Percentiles rank a stretch among this genome's conserved stretches.
Evolutionary conservation across 1,140 invertebrate genomes (phyloP).

Genomic region (Callitettix versicolor): DNA sequence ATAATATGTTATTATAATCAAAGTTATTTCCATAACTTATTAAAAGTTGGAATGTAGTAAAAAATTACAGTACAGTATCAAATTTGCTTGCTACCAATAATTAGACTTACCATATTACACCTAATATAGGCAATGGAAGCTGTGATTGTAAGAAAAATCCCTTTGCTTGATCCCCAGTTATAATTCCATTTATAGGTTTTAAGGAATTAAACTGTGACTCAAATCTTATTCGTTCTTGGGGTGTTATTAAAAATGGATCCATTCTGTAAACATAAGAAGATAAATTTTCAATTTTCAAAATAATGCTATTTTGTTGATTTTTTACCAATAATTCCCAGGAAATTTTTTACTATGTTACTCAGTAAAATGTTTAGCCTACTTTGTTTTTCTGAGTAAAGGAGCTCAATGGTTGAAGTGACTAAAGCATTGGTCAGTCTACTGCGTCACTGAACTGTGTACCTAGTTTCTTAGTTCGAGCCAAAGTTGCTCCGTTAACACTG

Average conservation of each 20-base stretch:
- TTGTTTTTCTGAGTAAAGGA: no score
- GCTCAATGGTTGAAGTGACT: no score
- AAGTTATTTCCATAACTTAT: no score
- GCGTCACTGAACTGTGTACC: no score
- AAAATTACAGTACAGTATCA: no score
- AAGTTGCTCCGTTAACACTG: background rate
- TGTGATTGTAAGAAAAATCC: slow-evolving; percentile 88
- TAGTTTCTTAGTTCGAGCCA: background rate
- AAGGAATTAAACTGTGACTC: slow-evolving; percentile 83
- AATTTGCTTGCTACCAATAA: no score
- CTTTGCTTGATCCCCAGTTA: slow-evolving; percentile 91
- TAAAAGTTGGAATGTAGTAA: no score
- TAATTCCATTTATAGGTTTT: slow-evolving; percentile 74
- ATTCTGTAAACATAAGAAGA: slow-evolving; percentile 25
- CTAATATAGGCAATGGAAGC: slow-evolving; percentile 74
- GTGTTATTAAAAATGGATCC: slow-evolving; percentile 81
- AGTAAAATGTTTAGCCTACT: no score
- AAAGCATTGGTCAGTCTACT: no score
- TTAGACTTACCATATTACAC: slow-evolving; percentile 79
- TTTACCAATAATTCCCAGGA: background rate
- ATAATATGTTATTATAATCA: no score
- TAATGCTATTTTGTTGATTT: background rate
- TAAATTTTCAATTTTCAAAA: background rate
- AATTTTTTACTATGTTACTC: no score
- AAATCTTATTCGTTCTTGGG: slow-evolving; percentile 77